Base-by-base conservation (phyloP, 1,140 invertebrate species). In the Coelopa frigida region DNA sequence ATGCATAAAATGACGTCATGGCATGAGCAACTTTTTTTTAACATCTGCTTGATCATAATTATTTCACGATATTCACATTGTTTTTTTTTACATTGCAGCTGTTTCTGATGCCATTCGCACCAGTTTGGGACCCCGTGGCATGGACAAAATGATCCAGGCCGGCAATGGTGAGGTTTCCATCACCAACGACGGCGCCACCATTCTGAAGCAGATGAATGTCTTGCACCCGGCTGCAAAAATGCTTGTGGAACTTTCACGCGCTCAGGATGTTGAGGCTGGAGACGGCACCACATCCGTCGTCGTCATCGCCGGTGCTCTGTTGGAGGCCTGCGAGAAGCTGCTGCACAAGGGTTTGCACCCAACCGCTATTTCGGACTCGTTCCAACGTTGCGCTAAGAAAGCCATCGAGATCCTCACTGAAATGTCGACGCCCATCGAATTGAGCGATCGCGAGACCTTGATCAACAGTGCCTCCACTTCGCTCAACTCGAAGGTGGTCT, bases 141-240 rank as follows among this genome's bases (percentile, higher is more conserved):
- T 99, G 97, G 97, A 99, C 67, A 99, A 99, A 81, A 99, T 99
- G 96, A 99, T 99, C 55, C 96, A 99, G 79, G 78, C 90, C 37
- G 80, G 81, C 12, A 96, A 95, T 77, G 95, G 95, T 8, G 94
- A 98, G 79, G 97, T 99, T 1, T 99, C 94, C 8, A 99, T 99
- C 46, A 99, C 96, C 36, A 99, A 99, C 78, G 97, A 99, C 80
- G 97, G 97, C 50, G 97, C 97, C 21, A 99, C 97, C 21, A 99
- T 99, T 74, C 73, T 99, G 29, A 98, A 98, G 72, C 87, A 99
- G 75, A 99, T 99, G 86, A 94, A 94, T 74, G 93, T 99, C 8
- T 77, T 95, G 54, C 97, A 99, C 74, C 97, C 97, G 46, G 94
- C 97, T 56, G 96, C 96, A 31, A 98, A 98, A 83, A 98, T 99